Percentiles rank a stretch among this genome's conserved stretches.
Conservation (phyloP, 2,113 vertebrate species). For the Pedionomus torquatus region DNA sequence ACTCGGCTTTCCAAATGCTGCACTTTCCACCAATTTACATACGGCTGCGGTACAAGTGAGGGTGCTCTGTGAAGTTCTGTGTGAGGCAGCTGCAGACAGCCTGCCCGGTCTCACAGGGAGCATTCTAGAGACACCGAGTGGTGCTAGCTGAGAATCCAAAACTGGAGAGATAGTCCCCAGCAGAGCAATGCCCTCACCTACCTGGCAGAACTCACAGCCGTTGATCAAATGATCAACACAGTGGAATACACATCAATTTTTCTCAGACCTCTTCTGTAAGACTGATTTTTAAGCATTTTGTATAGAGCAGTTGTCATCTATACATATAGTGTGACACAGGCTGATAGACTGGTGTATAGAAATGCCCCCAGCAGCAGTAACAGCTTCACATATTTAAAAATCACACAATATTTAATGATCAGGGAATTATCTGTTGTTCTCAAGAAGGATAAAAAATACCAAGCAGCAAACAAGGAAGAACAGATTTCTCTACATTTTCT, state of each 20-base stretch:
- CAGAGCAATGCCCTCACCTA: background rate
- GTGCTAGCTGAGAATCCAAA: background rate
- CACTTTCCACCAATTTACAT: background rate
- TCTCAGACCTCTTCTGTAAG: background rate
- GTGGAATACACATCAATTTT: background rate
- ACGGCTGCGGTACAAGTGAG: background rate
- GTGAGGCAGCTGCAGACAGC: background rate
- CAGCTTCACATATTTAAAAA: background rate
- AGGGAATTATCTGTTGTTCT: background rate
- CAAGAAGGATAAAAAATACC: background rate
- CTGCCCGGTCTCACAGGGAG: background rate
- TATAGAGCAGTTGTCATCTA: background rate
- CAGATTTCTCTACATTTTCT: background rate
- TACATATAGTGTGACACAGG: background rate
- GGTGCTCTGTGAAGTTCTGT: fast-evolving
- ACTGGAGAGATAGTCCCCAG: background rate
- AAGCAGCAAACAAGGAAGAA: background rate
- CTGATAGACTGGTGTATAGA: background rate
- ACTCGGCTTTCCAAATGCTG: background rate
- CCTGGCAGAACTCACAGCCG: background rate
- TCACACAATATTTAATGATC: background rate
- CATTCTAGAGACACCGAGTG: background rate
- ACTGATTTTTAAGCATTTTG: background rate
- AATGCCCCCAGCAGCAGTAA: background rate
- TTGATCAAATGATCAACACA: background rate